Percentiles rank a stretch among this genome's conserved stretches.
These are phyloP conservation scores for Allolobophora icterica DNA, from an alignment of 2,888 invertebrate species.

Conservation along the genomic window DNA sequence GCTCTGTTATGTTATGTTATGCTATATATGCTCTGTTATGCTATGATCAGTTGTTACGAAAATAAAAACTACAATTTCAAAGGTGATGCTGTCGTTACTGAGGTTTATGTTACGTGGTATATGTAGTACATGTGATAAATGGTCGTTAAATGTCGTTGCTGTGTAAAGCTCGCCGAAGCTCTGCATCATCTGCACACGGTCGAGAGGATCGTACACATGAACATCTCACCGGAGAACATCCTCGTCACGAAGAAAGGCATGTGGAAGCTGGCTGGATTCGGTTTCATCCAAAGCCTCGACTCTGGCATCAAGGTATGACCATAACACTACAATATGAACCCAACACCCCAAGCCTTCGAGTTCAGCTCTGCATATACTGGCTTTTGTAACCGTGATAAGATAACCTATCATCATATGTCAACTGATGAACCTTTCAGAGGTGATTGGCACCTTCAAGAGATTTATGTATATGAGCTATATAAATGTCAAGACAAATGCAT, in stretches of 20 bases:
- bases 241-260: constrained; percentile 89
- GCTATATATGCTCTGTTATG: not conserved
- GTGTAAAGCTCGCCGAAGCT: constrained; percentile 84
- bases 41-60: not conserved
- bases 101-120: too few species aligned
- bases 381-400: not conserved
- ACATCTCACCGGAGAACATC: constrained; percentile 85
- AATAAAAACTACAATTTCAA: not conserved
- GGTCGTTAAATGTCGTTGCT: not conserved
- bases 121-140: not conserved
- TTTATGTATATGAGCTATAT: not conserved
- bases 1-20: not conserved
- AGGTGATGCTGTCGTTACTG: not conserved
- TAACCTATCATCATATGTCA: too few species aligned
- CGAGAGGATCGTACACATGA: constrained; percentile 86
- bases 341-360: not conserved
- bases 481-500: not conserved
- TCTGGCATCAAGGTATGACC: constrained; percentile 37
- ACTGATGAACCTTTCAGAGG: too few species aligned
- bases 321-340: not conserved
- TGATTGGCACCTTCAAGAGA: not conserved
- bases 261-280: constrained; percentile 94
- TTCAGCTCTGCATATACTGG: too few species aligned
- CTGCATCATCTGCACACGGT: constrained; percentile 88
- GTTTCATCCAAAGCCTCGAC: constrained; percentile 79